These are phyloP conservation scores for Larimichthys crocea DNA, from an alignment of 2,113 vertebrate species.

Conservation along the genomic window DNA sequence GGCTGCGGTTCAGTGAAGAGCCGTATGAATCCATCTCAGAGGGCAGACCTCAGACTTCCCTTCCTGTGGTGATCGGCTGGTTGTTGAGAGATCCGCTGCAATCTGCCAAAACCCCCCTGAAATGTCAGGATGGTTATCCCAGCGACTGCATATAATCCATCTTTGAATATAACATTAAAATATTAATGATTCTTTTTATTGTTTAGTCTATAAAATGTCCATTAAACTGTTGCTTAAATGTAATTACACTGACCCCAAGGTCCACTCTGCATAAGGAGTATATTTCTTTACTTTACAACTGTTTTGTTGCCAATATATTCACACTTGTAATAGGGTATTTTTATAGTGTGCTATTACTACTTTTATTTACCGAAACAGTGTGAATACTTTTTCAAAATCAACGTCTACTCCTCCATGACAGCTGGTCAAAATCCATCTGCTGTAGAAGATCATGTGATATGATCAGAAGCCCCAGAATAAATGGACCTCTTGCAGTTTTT, in stretches of 20 bases:
- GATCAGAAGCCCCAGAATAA: not conserved
- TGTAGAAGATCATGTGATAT: not conserved
- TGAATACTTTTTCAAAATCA: not conserved
- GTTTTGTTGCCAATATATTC: not conserved
- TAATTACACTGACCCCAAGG: no score
- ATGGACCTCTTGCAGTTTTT: no score
- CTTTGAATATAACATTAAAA: not conserved
- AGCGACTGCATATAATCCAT: not conserved
- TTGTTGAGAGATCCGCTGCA: conserved; percentile 5
- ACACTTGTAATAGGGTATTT: no score
- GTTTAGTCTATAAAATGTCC: no score
- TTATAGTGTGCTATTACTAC: not conserved
- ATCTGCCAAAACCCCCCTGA: conserved; percentile 38
- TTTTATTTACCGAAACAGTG: not conserved
- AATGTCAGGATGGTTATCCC: conserved; percentile 5
- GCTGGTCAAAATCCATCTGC: not conserved
- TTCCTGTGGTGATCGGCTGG: conserved; percentile 3
- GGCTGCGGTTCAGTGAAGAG: conserved; percentile 70
- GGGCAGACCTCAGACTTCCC: conserved; percentile 20
- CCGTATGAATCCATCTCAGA: conserved; percentile 70
- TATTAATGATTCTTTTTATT: no score
- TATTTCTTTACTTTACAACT: not conserved
- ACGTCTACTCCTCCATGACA: not conserved
- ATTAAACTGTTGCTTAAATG: not conserved
- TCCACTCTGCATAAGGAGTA: not conserved